Base-by-base conservation (phyloP, 2,797 vertebrate genomes). In the Phoeniculus purpureus region DNA sequence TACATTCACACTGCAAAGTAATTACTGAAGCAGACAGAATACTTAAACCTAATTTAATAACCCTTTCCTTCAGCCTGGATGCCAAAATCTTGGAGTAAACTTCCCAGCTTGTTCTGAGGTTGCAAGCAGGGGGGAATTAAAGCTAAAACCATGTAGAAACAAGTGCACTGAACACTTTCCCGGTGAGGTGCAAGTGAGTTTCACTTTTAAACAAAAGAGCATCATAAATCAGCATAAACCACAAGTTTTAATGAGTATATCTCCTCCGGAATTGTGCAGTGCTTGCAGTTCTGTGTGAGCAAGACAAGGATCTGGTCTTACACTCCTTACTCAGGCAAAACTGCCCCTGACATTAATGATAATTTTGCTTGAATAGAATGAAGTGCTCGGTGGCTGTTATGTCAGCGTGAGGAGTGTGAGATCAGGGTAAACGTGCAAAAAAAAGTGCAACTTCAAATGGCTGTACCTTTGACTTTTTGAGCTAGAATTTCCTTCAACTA, bases 1-100 rank as follows among this genome's bases (percentile, higher is more conserved):
- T 97, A 90, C 93, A 94, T 96, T 97, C 95, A 95, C 73, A 88
- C 92, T 96, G 95, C 89, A 95, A 90, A 96, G 92, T 95, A 96
- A 95, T 97, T 97, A 94, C 79, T 20, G 16, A 95, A 96, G 91
- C 91, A 96, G 89, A 94, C 90, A 96, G 96, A 96, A 96, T 96
- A 94, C 93, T 96, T 95, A 95, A 94, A 94, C 48, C 70, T 96
- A 96, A 96, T 97, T 97, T 95, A 96, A 94, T 96, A 96, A 94
- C 85, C 67, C 79, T 96, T 96, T 96, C 91, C 75, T 96, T 95
- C 68, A 95, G 83, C 85, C 65, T 95, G 92, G 94, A 94, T 96
- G 92, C 74, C 90, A 97, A 97, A 96, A 96, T 52, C 95, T 77
- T 85, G 80, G 81, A 88, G 85, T 94, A 96, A 93, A 92, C 89